A percentile compares a stretch with the other conserved stretches of the same genome.
Conservation (phyloP, 2,888 invertebrate species). For the Drosophila trichaetosa region DNA sequence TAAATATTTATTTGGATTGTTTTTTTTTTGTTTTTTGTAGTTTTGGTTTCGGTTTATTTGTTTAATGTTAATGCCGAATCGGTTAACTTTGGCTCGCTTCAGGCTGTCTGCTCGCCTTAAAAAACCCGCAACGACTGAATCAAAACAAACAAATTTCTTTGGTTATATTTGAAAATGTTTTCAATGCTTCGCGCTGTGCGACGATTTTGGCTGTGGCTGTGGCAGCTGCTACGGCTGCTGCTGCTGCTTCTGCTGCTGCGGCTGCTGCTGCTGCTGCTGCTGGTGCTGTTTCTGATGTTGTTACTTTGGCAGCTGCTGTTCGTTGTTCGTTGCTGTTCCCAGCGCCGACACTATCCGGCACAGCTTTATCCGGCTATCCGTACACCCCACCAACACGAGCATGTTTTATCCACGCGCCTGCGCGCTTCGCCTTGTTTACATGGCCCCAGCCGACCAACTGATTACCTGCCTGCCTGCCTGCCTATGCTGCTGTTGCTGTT, state of each 20-base stretch:
- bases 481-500: conserved; percentile 16
- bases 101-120: conserved; percentile 67
- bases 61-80: conserved; percentile 31
- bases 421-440: conserved; percentile 64
- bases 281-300: conserved; percentile 1
- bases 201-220: conserved; percentile 24
- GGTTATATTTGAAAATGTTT: conserved; percentile 77
- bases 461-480: conserved; percentile 27
- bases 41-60: conserved; percentile 28
- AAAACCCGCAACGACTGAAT: conserved; percentile 83
- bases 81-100: conserved; percentile 18
- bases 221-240: conserved; percentile 12
- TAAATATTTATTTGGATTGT: conserved; percentile 30
- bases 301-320: conserved; percentile 3
- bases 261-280: conserved; percentile 13
- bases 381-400: conserved; percentile 8
- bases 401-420: conserved; percentile 67
- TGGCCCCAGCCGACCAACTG: conserved; percentile 44
- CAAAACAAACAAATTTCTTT: conserved; percentile 80
- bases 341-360: conserved; percentile 51
- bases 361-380: conserved; percentile 60
- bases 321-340: conserved; percentile 58
- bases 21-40: neutral
- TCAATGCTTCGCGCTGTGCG: conserved; percentile 29
- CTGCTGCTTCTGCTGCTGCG: conserved; percentile 8